Conservation (phyloP, 2,113 vertebrate species). For the Raja brachyura region DNA sequence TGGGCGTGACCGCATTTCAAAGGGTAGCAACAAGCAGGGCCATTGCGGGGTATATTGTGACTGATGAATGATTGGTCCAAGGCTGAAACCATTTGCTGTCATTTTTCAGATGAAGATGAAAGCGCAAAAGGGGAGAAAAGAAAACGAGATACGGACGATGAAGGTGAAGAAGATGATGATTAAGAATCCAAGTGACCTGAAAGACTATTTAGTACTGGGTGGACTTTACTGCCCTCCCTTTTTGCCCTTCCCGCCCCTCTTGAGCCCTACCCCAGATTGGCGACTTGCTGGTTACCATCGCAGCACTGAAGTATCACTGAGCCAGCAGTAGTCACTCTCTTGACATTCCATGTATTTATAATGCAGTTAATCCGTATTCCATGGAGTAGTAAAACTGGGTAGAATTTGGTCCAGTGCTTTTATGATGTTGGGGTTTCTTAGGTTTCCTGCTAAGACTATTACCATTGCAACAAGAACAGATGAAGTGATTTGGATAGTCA, state of each 20-base stretch:
- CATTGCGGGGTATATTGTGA: background rate
- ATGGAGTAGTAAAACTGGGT: conserved; percentile 63
- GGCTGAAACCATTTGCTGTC: background rate
- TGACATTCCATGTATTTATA: conserved; percentile 73
- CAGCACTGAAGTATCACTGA: conserved; percentile 46
- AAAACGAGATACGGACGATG: conserved; percentile 80
- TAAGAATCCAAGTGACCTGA: conserved; percentile 54
- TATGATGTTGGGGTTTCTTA: conserved; percentile 70
- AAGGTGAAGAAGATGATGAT: conserved; percentile 76
- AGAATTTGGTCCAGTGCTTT: conserved; percentile 75
- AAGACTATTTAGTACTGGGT: conserved; percentile 71
- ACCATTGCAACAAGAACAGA: conserved; percentile 65
- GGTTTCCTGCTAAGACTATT: conserved; percentile 67
- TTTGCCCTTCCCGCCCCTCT: background rate
- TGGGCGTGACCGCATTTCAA: background rate
- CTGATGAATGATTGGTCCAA: too few relatives aligned
- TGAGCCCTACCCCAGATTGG: conserved; percentile 14
- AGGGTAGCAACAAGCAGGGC: background rate
- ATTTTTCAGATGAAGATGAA: conserved; percentile 58
- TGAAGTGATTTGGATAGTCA: conserved; percentile 65
- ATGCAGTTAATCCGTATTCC: conserved; percentile 64
- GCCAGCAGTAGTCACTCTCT: conserved; percentile 70
- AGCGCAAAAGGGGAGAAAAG: conserved; percentile 74
- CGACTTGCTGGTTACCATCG: background rate
- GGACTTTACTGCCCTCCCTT: conserved; percentile 50